Base-by-base conservation (phyloP, 2,113 vertebrate species). In the Lynx canadensis region DNA sequence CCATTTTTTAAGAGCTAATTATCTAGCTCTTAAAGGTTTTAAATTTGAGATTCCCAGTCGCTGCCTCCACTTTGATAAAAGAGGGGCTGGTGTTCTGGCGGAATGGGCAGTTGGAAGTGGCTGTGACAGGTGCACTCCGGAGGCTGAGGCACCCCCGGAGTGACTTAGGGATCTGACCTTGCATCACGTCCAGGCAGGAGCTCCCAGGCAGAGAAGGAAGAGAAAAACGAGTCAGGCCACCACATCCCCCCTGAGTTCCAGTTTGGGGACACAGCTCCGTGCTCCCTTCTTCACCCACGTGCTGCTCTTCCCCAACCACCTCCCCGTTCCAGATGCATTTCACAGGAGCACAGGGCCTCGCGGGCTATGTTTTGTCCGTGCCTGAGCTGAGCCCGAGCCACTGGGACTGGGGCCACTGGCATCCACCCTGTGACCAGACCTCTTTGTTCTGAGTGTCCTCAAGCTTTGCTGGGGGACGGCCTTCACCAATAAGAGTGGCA, bases 271-370 rank as follows among this genome's bases (percentile, higher is more conserved):
- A 13, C 7, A 41, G 78, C 21, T 57, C 81, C n/a, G 31, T 57
- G 11, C 21, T 16, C 65, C 68, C 1, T 29, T 36, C 52, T 14
- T 25, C 13, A 7, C 12, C 27, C 66, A 65, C 66, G n/a, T 0
- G 0, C 23, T 25, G 6, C 7, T 3, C 27, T 88, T 55, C 23
- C 27, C 38, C 0, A 0, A n/a, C 71, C 27, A 18, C 23, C 71
- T 55, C 21, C 69, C 33, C 0, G 2, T 2, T 81, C 13, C 48
- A 0, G 1, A 7, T 0, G 0, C 15, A 21, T 71, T 33, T 81
- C 45, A n/a, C 48, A 2, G 36, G 82, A 41, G 48, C 31, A 29
- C 66, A 25, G 45, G 31, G 9, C 45, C 65, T 10, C 1, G 82
- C 9, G 36, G 45, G 12, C 36, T 0, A 0, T 33, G 25, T 19